Conservation (phyloP, 2,113 vertebrate species). For the Pelmatolapia mariae region DNA sequence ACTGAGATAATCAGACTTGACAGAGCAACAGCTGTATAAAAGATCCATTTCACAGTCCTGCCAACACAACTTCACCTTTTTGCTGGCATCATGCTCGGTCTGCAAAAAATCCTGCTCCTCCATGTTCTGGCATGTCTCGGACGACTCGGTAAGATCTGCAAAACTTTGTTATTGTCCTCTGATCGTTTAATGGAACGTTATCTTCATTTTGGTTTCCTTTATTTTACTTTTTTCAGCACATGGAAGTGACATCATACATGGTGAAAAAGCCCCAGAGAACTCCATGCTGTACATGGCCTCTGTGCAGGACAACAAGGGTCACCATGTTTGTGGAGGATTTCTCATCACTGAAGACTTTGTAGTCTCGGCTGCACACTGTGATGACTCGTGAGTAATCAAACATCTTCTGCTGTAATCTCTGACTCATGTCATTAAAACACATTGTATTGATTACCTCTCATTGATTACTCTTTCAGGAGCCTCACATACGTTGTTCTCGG, state of each 20-base stretch:
- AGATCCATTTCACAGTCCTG: accelerated
- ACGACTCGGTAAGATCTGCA: not conserved
- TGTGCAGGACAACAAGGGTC: accelerated
- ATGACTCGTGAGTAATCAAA: accelerated
- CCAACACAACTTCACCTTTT: not conserved
- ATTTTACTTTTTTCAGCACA: not conserved
- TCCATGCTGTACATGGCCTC: not conserved
- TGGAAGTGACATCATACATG: accelerated
- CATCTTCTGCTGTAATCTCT: not conserved
- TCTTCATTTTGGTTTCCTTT: not conserved
- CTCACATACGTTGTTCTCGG: accelerated
- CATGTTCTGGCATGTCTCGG: not conserved
- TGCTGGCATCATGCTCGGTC: not conserved
- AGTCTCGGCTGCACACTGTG: constrained; percentile 65
- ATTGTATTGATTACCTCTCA: not conserved
- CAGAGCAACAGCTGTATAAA: accelerated
- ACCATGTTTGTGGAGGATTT: constrained; percentile 53
- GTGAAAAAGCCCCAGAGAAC: accelerated
- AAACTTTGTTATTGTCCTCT: accelerated
- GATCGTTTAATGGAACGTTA: not conserved
- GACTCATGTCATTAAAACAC: not conserved
- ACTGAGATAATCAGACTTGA: accelerated
- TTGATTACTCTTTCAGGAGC: not conserved
- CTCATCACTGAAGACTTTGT: constrained; percentile 59
- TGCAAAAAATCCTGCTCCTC: not conserved